A percentile compares a stretch with the other conserved stretches of the same genome.
Conservation (phyloP, 2,797 vertebrate genomes). For the Melanotaenia maccullochi region DNA sequence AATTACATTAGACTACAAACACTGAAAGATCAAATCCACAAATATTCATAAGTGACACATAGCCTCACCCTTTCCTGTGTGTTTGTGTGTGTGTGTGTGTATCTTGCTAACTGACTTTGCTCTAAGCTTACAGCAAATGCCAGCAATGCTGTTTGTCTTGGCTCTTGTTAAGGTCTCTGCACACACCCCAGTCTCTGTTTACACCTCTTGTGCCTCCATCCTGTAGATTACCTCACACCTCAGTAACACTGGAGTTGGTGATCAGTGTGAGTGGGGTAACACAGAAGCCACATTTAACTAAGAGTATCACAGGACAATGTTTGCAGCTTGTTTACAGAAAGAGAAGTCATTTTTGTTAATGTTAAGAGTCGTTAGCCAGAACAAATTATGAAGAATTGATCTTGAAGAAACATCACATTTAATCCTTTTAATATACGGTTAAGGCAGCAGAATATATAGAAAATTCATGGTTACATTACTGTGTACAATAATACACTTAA, state of each 20-base stretch:
- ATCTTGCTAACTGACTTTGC: slow-evolving; percentile 21
- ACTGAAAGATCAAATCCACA: slow-evolving; percentile 32
- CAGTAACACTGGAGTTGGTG: slow-evolving; percentile 26
- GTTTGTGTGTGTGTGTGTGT: background rate
- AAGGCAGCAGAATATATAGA: no score
- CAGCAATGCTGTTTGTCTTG: slow-evolving; percentile 68
- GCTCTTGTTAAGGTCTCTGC: slow-evolving; percentile 39
- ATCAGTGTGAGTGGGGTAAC: background rate
- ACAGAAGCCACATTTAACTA: background rate
- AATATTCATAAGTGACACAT: slow-evolving; percentile 33
- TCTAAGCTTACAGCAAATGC: slow-evolving; percentile 61
- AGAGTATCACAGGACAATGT: background rate
- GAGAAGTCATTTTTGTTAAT: no score
- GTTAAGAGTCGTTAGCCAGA: no score
- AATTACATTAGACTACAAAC: slow-evolving; percentile 33
- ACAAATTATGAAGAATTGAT: no score
- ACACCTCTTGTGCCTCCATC: slow-evolving; percentile 44
- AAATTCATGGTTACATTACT: no score
- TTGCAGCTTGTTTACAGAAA: background rate
- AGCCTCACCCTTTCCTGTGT: slow-evolving; percentile 55
- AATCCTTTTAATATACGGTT: no score
- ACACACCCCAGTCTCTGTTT: slow-evolving; percentile 42
- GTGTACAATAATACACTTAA: no score
- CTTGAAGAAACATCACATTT: no score
- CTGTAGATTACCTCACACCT: slow-evolving; percentile 42